Evolutionary conservation across 1,140 invertebrate genomes (phyloP).

Genomic region (Lasaia peninsularis): DNA sequence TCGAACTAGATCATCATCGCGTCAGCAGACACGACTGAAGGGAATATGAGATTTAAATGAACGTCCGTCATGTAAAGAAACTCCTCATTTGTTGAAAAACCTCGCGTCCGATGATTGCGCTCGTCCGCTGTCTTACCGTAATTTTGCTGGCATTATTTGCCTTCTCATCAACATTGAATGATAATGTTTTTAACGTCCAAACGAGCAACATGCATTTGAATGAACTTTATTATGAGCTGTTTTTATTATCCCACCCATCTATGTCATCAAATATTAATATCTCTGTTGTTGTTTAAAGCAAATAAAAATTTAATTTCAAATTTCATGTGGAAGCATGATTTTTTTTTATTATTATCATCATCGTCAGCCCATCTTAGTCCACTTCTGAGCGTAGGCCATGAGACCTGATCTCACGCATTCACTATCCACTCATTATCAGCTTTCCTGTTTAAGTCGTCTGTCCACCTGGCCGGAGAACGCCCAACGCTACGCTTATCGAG

Average conservation of each 20-base stretch:
- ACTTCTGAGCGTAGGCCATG: no score
- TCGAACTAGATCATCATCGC: conserved; percentile 4
- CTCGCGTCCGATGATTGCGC: conserved; percentile 42
- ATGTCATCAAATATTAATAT: not conserved
- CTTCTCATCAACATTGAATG: conserved; percentile 34
- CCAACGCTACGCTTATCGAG: no score
- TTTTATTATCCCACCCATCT: conserved; percentile 15
- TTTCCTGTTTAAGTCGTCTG: no score
- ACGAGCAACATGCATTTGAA: conserved; percentile 35
- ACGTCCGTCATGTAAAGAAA: conserved; percentile 27
- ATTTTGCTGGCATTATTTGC: conserved; percentile 39
- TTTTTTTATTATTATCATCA: no score
- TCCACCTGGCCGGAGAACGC: no score
- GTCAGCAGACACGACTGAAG: not conserved
- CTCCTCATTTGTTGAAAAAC: conserved; percentile 57
- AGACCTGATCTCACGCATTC: no score
- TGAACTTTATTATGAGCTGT: conserved; percentile 30
- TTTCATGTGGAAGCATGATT: no score
- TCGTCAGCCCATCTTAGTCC: no score
- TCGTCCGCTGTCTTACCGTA: conserved; percentile 26
- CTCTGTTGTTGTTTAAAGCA: no score
- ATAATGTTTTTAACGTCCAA: conserved; percentile 38
- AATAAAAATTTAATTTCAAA: no score
- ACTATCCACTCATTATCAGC: no score
- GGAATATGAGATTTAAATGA: conserved; percentile 15